phyloP scores from a whole-genome alignment of 2,888 invertebrate genomes.

The Drosophila anomalata region DNA sequence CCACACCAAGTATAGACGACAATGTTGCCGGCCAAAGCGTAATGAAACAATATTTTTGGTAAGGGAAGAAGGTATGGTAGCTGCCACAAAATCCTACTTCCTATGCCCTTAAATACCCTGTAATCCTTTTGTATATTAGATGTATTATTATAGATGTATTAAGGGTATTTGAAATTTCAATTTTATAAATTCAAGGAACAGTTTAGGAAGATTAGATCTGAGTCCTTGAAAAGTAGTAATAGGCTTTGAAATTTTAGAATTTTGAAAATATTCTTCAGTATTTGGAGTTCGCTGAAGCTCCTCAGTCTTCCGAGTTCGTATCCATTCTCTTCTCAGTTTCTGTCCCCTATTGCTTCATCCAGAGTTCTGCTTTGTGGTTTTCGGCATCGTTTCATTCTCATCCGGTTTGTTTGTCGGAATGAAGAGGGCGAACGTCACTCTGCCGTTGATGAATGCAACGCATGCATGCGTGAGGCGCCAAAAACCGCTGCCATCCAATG shows the following conservation, averaged over 20 bases:
- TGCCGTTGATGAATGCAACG: slow-evolving; percentile 74
- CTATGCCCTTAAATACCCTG: not conserved
- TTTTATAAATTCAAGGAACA: not conserved
- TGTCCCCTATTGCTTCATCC: slow-evolving; percentile 21
- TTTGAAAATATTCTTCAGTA: slow-evolving; percentile 1
- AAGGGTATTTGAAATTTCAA: not conserved
- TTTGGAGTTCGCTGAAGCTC: slow-evolving; percentile 11
- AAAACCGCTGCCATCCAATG: slow-evolving; percentile 45
- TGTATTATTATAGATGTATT: too few species aligned
- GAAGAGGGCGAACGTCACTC: slow-evolving; percentile 47
- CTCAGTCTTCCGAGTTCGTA: not conserved
- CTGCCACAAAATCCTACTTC: slow-evolving; percentile 1
- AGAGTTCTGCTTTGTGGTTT: slow-evolving; percentile 57
- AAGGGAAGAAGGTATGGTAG: slow-evolving; percentile 9
- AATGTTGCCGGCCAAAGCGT: slow-evolving; percentile 69
- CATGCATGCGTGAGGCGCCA: slow-evolving; percentile 73
- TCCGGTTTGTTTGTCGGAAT: slow-evolving; percentile 57
- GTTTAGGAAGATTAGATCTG: not conserved
- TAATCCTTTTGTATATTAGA: not conserved
- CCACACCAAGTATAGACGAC: slow-evolving; percentile 28
- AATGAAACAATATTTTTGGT: slow-evolving; percentile 73
- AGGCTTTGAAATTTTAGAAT: too few species aligned
- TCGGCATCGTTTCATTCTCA: slow-evolving; percentile 70
- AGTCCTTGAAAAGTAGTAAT: too few species aligned
- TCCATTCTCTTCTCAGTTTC: slow-evolving; percentile 3